Evolutionary conservation across 2,888 invertebrate genomes (phyloP).

Genomic region (Resseliella maxima): DNA sequence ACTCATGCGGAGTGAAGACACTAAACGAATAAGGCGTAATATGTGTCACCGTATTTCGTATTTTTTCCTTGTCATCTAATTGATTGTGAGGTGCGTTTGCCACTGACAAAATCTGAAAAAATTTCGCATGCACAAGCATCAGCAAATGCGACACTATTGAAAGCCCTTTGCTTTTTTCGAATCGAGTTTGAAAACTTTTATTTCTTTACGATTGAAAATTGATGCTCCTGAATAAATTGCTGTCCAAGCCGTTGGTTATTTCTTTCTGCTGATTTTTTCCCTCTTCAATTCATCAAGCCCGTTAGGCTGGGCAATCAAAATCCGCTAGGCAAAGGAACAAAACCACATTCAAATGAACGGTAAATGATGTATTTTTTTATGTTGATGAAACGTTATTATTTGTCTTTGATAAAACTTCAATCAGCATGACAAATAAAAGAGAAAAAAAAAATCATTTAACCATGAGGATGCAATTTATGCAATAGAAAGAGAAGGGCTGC

Average conservation of each 20-base stretch:
- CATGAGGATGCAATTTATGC: background rate
- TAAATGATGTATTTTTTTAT: background rate
- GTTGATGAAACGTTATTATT: conserved; percentile 37
- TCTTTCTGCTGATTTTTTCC: background rate
- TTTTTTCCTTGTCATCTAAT: background rate
- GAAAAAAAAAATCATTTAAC: background rate
- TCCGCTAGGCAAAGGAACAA: background rate
- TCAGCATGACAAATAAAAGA: background rate
- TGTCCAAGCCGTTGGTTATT: too few relatives aligned
- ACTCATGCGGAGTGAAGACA: background rate
- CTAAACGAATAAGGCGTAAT: background rate
- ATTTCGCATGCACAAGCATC: background rate
- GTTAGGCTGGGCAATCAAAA: conserved; percentile 22
- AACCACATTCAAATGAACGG: conserved; percentile 9
- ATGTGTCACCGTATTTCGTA: conserved; percentile 25
- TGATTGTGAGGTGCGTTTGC: background rate
- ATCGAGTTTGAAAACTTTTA: too few relatives aligned
- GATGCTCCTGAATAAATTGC: background rate
- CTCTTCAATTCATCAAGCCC: background rate
- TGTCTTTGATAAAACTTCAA: background rate
- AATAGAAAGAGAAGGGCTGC: conserved; percentile 37
- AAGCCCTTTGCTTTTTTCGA: background rate
- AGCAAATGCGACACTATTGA: background rate
- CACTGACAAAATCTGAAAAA: background rate
- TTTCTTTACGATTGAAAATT: background rate